Percentiles rank a stretch among this genome's conserved stretches.
phyloP scores from a whole-genome alignment of 1,140 invertebrate genomes.

The Lucilia cuprina region DNA sequence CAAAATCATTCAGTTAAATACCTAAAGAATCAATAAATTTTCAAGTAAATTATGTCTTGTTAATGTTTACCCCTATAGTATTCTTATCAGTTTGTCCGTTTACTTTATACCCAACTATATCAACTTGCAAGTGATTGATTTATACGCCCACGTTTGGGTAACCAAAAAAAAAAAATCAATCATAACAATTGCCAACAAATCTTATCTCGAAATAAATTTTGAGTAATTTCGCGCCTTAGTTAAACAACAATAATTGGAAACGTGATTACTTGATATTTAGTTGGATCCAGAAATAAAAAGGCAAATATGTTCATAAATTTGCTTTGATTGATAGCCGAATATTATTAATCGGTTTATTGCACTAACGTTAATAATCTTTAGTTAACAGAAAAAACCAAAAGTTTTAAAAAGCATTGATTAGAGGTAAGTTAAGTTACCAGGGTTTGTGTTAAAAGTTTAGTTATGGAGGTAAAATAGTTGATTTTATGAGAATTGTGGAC shows the following conservation, averaged over 20 bases:
- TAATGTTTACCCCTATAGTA: too few relatives aligned
- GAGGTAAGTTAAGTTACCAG: background rate
- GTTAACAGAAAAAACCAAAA: background rate
- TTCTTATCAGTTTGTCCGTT: too few relatives aligned
- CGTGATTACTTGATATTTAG: background rate
- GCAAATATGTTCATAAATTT: background rate
- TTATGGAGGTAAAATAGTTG: too few relatives aligned
- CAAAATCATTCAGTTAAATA: too few relatives aligned
- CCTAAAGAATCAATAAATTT: too few relatives aligned
- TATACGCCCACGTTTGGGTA: constrained; percentile 3
- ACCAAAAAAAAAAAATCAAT: constrained; percentile 1
- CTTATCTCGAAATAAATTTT: constrained; percentile 18
- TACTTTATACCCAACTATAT: too few relatives aligned
- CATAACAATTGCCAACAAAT: constrained; percentile 2
- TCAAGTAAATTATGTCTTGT: too few relatives aligned
- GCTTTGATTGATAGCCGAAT: constrained; percentile 34
- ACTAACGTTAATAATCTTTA: background rate
- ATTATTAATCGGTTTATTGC: constrained; percentile 33
- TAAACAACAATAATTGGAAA: constrained; percentile 1
- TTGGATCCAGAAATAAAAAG: background rate
- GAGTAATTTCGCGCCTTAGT: background rate
- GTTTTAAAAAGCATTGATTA: background rate
- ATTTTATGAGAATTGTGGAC: too few relatives aligned
- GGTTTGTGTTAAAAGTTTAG: too few relatives aligned
- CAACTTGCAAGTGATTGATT: background rate